These are phyloP conservation scores for Hirtodrosophila cameraria DNA, from an alignment of 2,888 invertebrate species.

Conservation along the genomic window DNA sequence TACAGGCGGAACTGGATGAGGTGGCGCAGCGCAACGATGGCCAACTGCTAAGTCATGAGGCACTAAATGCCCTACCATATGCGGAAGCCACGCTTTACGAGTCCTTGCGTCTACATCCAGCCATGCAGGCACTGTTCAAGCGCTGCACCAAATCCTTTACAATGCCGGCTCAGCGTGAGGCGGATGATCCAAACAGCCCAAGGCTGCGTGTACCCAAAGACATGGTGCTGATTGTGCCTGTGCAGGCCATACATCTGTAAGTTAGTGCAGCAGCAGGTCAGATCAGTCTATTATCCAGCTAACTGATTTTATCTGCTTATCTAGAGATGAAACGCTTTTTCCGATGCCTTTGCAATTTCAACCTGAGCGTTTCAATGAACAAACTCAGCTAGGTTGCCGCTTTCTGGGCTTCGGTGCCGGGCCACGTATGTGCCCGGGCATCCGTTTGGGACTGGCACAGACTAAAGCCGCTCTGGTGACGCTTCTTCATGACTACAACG, in stretches of 20 bases:
- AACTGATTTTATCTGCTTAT: too few relatives aligned
- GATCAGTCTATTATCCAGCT: too few relatives aligned
- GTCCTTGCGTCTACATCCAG: conserved; percentile 74
- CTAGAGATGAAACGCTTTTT: conserved; percentile 68
- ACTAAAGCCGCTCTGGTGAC: conserved; percentile 72
- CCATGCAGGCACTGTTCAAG: conserved; percentile 74
- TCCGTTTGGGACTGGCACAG: conserved; percentile 71
- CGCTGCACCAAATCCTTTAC: conserved; percentile 68
- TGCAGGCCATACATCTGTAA: conserved; percentile 75
- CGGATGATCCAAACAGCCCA: neutral
- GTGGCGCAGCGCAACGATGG: conserved; percentile 51
- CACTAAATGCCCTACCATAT: conserved; percentile 63
- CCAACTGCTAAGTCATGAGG: conserved; percentile 46
- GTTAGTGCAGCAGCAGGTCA: conserved; percentile 9
- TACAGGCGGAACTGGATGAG: conserved; percentile 66
- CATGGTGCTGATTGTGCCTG: conserved; percentile 70
- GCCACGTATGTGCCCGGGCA: conserved; percentile 79
- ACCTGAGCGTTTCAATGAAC: conserved; percentile 64
- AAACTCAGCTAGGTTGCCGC: conserved; percentile 42
- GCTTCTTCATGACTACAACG: conserved; percentile 57
- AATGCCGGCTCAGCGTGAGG: conserved; percentile 53
- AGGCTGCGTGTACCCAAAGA: conserved; percentile 42
- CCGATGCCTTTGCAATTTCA: conserved; percentile 60
- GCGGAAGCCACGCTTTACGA: conserved; percentile 72
- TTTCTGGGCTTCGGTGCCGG: conserved; percentile 79